Base-by-base conservation (phyloP, 2,113 vertebrate species). In the Neolamprologus brichardi region DNA sequence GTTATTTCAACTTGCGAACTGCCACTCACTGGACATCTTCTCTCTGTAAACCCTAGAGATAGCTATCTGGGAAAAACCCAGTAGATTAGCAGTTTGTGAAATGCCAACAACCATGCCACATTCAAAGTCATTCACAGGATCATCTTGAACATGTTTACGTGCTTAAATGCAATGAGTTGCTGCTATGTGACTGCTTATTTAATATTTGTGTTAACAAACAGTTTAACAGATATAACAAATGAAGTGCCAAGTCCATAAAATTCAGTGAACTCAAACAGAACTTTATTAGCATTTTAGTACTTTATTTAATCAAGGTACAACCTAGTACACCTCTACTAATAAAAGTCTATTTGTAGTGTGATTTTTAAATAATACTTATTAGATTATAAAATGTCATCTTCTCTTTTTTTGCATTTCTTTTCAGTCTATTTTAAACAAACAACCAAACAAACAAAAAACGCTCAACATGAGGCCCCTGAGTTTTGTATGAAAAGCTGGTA, bases 301-400 rank as follows among this genome's bases (percentile, higher is more conserved):
- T 89, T 87, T 79, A 84, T 91, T 92, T 60, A 37, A 34, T 81
- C 18, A 44, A 60, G 7, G 64, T 79, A 52, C 30, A 90, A 25
- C 25, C 32, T 32, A 4, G 6, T 80, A 56, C 20, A 90, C 11
- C 4, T 84, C 25, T 44, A 32, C 30, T 13, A 75, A 46, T 70
- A 81, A 37, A 53, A 52, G 54, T 77, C 8, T 51, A 77, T 77
- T 51, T 51, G 25, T 30, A 32, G 28, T 77, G 72, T 46, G 25
- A 64, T 5, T 72, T 17, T 81, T 75, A 3, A 79, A 79, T 58
- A 32, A 79, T 64, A 46, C 62, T 58, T 14, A 72, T 44, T 46
- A 12, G 41, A 46, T 75, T 75, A 46, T 28, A 75, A 39, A 53
- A 79, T 13, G 14, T 54, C 7, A 83, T 58, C 4, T 17, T 28